Evolutionary conservation across 2,888 invertebrate genomes (phyloP), one percentile per base, ranked within the genome.

Genomic region (Scelioninae gen. 2): DNA sequence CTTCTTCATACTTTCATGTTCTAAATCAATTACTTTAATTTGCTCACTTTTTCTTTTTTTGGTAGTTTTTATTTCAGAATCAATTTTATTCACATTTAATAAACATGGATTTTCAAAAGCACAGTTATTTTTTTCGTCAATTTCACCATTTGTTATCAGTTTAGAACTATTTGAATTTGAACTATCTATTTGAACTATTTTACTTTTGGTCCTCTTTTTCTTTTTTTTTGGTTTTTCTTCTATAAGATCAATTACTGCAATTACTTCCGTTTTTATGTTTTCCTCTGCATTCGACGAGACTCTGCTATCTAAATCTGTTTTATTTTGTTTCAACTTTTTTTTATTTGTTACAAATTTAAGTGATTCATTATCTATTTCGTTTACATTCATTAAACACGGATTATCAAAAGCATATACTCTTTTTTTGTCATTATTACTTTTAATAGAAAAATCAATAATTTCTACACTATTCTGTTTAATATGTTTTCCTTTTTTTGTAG

Each of bases 81-180:
- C 13, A 28, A 28, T 46, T 28, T 28, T 13, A 28, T 16, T 28
- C 10, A 43, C 43, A 15, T 48, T 13, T 11, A 15, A 19, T 7
- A 53, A 46, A 10, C 64, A 35, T 4, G 55, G 37, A 39, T 57
- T 65, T 48, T 39, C 69, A 50, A 67, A 67, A n/a, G 50, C 58
- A 16, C 15, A 55, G 1, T 46, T 22, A 0, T 18, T 19, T 15
- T 31, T 13, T 4, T 18, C 9, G 31, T 35, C 9, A 13, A 10
- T 11, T 22, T 41, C 3, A 16, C 43, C 16, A 11, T 10, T 35
- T 53, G 31, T 9, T 9, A 31, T 31, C 7, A 9, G 7, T 9
- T 2, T 16, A 16, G 18, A 16, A 18, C 22, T 22, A 45, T 45
- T 45, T 18, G 13, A 45, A 13, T 33, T 2, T 50, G 15, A 31